phyloP scores from a whole-genome alignment of 2,797 vertebrate genomes.

The Mormyrops boulengeri region DNA sequence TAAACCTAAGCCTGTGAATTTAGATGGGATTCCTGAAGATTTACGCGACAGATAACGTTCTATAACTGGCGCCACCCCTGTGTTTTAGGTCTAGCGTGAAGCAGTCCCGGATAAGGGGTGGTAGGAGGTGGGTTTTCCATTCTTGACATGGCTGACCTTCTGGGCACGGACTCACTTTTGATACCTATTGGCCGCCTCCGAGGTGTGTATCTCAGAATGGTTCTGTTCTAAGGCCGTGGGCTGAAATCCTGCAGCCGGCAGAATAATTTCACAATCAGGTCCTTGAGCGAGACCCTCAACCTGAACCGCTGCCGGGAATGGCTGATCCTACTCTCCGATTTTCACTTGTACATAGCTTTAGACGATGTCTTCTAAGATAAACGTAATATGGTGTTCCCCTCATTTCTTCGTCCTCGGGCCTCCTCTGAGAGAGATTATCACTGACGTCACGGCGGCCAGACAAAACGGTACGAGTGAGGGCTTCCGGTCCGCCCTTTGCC shows the following conservation, averaged over 20 bases:
- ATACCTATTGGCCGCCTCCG: not conserved
- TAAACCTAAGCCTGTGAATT: not conserved
- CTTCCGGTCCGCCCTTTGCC: not conserved
- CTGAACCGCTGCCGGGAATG: not conserved
- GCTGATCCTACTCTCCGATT: not conserved
- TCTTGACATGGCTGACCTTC: not conserved
- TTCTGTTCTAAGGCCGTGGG: not conserved
- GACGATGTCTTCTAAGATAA: not conserved
- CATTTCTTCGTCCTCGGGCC: not conserved
- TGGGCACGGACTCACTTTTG: not conserved
- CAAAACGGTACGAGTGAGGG: not conserved
- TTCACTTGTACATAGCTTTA: not conserved
- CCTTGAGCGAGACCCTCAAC: not conserved
- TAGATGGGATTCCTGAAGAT: not conserved
- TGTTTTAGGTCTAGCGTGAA: not conserved
- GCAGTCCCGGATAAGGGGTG: not conserved
- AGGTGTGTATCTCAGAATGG: not conserved
- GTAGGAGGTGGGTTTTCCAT: not conserved
- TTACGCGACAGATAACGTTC: not conserved
- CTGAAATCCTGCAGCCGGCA: not conserved
- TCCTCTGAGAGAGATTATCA: not conserved
- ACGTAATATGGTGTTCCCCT: not conserved
- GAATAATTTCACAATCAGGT: not conserved
- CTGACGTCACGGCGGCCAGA: not conserved
- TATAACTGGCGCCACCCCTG: not conserved